These are phyloP conservation scores for Ispidina picta DNA, from an alignment of 2,797 vertebrate species.

Conservation along the genomic window DNA sequence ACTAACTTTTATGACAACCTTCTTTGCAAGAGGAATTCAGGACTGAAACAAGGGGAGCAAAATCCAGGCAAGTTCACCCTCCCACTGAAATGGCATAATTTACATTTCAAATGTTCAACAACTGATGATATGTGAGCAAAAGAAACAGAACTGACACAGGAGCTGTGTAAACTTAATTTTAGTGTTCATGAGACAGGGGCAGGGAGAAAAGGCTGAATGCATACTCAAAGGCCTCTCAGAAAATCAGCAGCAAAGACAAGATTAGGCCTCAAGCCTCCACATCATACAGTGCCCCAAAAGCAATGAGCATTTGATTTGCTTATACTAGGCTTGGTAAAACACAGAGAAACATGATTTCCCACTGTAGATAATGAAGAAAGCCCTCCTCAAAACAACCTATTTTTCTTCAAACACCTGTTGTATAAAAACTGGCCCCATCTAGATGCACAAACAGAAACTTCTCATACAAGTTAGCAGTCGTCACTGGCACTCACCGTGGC, in stretches of 20 bases:
- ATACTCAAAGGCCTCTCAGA: background rate
- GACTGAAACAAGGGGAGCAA: background rate
- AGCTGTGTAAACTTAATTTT: background rate
- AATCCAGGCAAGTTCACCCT: background rate
- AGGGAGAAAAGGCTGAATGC: background rate
- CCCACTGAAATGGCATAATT: background rate
- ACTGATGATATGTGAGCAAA: background rate
- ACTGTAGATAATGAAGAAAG: background rate
- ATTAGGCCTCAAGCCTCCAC: background rate
- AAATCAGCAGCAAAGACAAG: background rate
- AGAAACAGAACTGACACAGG: background rate
- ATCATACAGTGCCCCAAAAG: background rate
- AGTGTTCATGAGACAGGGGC: background rate
- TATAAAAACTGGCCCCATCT: background rate
- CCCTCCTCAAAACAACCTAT: background rate
- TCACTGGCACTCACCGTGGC: constrained; percentile 86
- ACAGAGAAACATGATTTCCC: background rate
- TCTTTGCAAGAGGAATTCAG: background rate
- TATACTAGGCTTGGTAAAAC: background rate
- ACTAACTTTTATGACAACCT: background rate
- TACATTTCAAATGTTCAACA: background rate
- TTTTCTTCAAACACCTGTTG: background rate
- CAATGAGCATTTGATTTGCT: background rate
- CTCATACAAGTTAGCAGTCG: background rate
- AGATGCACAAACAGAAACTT: background rate